Base-by-base conservation (phyloP, 2,888 invertebrate genomes). In the Stenotaenia linearis region DNA sequence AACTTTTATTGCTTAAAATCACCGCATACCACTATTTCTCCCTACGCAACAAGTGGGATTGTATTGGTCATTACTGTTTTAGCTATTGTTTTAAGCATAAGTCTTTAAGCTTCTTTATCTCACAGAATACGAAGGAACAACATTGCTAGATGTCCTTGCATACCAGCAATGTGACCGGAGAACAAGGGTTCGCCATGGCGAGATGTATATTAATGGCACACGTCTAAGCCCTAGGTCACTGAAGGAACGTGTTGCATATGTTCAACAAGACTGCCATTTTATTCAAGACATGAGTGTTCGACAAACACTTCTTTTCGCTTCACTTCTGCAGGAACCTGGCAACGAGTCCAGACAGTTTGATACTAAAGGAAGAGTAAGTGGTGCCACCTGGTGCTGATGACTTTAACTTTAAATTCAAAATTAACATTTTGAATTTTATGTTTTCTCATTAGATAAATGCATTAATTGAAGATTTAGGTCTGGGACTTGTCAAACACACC, bases 231-330 rank as follows among this genome's bases (percentile, higher is more conserved):
- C 91, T 0, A 88, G 89, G 4, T 91, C 91, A 15, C 88, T 97
- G 69, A 88, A 91, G 79, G 90, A 90, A 77, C 89, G 94, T 15
- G 91, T 92, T 0, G 92, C 93, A 0, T 93, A 93, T 84, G 91
- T 94, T 5, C 90, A 92, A 75, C 89, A 90, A 83, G 92, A 94
- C 85, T 90, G 91, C 28, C 90, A 92, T 81, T 88, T 96, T n/a
- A 93, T 93, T 84, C 92, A 93, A 0, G 91, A 93, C 82, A 91
- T 97, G 90, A 95, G 95, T 5, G 95, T 95, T n/a, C 90, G 93
- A 81, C 96, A 97, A 85, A 94, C 95, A 1, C 88, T 97, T 82
- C 90, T 91, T 82, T 95, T 95, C 85, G 93, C 95, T 85, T 92
- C 93, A 37, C 90, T 93, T 80, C 86, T 96, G 82, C 88, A 91